phyloP scores from a whole-genome alignment of 2,888 invertebrate species.

The Muschampia plurimacula region DNA sequence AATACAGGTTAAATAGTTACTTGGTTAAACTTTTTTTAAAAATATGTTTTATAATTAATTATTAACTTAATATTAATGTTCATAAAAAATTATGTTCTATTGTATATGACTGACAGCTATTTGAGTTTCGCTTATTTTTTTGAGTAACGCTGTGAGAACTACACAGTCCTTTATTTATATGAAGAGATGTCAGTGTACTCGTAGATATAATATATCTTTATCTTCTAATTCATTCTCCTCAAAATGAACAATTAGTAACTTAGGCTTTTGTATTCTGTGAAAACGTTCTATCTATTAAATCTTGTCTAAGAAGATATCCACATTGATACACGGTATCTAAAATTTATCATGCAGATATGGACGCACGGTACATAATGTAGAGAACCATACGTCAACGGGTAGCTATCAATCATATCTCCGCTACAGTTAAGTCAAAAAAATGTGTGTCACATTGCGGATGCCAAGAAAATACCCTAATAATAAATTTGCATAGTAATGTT shows the following conservation, averaged over 20 bases:
- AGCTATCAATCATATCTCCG: slow-evolving; percentile 83
- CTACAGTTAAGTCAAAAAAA: slow-evolving; percentile 82
- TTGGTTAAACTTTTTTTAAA: neutral
- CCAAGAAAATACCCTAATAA: slow-evolving; percentile 82
- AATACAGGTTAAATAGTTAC: neutral
- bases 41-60: neutral
- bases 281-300: neutral
- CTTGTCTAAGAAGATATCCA: neutral
- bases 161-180: too few relatives aligned
- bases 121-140: too few relatives aligned
- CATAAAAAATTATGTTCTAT: too few relatives aligned
- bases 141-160: too few relatives aligned
- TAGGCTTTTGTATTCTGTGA: neutral
- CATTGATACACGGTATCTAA: slow-evolving; percentile 2
- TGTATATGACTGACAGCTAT: too few relatives aligned
- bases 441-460: slow-evolving; percentile 83
- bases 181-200: too few relatives aligned
- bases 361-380: slow-evolving; percentile 48
- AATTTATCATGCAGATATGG: slow-evolving; percentile 8
- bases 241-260: too few relatives aligned
- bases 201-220: too few relatives aligned
- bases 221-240: too few relatives aligned
- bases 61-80: too few relatives aligned
- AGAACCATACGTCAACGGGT: slow-evolving; percentile 71
- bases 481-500: slow-evolving; percentile 84